Percentiles rank a stretch among this genome's conserved stretches.
Evolutionary conservation across 2,113 vertebrate genomes (phyloP).

Genomic region (Semnornis frantzii): DNA sequence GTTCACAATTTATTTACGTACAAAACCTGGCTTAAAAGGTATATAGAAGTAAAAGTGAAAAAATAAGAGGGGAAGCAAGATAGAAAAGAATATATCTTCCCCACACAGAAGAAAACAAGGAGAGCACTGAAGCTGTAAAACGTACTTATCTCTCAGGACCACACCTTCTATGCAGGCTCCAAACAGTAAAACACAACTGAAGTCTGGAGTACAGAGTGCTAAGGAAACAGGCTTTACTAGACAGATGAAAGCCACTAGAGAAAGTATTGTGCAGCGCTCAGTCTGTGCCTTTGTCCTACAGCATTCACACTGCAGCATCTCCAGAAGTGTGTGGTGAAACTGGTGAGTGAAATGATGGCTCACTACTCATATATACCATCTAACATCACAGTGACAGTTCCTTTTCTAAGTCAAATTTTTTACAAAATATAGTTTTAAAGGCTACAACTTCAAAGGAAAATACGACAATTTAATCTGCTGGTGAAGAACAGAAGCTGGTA

Average conservation of each 20-base stretch:
- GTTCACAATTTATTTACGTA: neutral
- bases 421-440: neutral
- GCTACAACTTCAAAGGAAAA: neutral
- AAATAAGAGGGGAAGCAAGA: neutral
- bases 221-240: slow-evolving; percentile 33
- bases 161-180: slow-evolving; percentile 96
- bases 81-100: neutral
- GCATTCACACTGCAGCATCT: neutral
- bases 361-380: neutral
- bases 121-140: neutral
- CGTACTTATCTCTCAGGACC: slow-evolving; percentile 95
- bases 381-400: neutral
- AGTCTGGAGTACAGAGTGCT: slow-evolving; percentile 77
- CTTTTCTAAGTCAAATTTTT: neutral
- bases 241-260: neutral
- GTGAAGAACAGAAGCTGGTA: neutral
- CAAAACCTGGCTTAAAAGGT: neutral
- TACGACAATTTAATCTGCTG: neutral
- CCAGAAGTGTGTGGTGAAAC: neutral
- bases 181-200: slow-evolving; percentile 94
- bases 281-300: neutral
- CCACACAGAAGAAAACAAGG: neutral
- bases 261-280: neutral
- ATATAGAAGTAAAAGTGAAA: neutral
- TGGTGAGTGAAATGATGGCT: neutral